phyloP scores from a whole-genome alignment of 2,888 invertebrate genomes.

The Neoaliturus tenellus region DNA sequence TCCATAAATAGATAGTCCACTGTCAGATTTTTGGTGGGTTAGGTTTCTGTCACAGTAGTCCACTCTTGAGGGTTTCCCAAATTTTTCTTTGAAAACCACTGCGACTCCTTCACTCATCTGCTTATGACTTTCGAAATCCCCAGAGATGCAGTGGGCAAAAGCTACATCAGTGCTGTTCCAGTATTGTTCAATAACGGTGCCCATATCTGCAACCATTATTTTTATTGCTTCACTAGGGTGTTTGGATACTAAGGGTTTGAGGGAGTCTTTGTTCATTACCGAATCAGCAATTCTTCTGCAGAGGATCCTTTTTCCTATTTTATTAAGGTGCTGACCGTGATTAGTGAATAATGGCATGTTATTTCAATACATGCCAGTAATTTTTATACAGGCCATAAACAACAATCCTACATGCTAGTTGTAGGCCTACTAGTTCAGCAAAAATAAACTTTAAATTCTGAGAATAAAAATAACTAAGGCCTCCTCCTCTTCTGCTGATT shows the following conservation, averaged over 20 bases:
- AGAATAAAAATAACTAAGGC: too few relatives aligned
- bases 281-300: neutral
- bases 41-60: slow-evolving; percentile 7
- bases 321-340: neutral
- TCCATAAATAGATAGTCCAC: neutral
- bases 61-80: neutral
- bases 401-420: too few relatives aligned
- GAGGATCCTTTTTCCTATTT: neutral
- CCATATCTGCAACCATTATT: neutral
- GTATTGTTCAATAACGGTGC: neutral
- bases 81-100: slow-evolving; percentile 1
- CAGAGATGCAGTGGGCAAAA: slow-evolving; percentile 28
- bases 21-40: neutral
- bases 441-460: too few relatives aligned
- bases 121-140: neutral
- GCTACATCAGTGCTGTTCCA: neutral
- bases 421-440: too few relatives aligned
- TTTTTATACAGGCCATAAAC: too few relatives aligned
- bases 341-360: neutral
- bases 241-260: neutral
- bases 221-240: neutral
- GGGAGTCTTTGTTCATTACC: neutral
- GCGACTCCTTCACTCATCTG: slow-evolving; percentile 5
- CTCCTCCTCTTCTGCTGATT: too few relatives aligned
- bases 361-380: too few relatives aligned